Percentiles rank a stretch among this genome's conserved stretches.
These are phyloP conservation scores for Panthera leo DNA, from an alignment of 2,113 vertebrate species.

Conservation along the genomic window DNA sequence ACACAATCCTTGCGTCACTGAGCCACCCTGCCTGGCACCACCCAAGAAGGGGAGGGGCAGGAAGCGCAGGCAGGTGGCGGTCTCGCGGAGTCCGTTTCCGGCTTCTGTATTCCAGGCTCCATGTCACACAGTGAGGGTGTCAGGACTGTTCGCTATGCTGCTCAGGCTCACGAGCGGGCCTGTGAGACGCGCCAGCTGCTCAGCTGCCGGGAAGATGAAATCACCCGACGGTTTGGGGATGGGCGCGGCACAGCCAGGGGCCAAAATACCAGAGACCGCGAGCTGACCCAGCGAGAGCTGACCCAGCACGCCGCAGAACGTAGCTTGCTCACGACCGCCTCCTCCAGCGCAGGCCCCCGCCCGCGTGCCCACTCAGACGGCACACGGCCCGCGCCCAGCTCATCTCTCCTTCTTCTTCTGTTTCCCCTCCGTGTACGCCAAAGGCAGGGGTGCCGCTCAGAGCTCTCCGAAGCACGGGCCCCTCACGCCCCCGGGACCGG, in stretches of 20 bases:
- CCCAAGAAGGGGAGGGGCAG: neutral
- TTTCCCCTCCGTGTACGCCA: neutral
- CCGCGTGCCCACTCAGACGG: fast-evolving
- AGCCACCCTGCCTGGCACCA: no score
- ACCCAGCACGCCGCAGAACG: neutral
- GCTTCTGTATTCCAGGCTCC: neutral
- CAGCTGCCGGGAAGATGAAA: neutral
- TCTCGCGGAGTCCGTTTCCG: neutral
- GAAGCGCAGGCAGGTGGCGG: neutral
- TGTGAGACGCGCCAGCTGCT: neutral
- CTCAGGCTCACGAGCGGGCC: neutral
- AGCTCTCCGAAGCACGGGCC: neutral
- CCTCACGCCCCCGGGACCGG: no score
- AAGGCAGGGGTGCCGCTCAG: neutral
- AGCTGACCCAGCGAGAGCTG: fast-evolving
- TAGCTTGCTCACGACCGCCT: neutral
- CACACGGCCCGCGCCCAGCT: neutral
- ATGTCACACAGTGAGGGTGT: neutral
- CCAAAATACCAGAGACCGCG: neutral
- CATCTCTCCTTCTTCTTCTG: neutral
- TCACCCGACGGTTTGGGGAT: neutral
- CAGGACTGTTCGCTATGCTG: no score
- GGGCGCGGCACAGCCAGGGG: neutral
- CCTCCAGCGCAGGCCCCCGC: neutral
- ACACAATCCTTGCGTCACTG: neutral